Evolutionary conservation across 2,113 vertebrate species (phyloP).

Genomic region (Corydoras sp.): DNA sequence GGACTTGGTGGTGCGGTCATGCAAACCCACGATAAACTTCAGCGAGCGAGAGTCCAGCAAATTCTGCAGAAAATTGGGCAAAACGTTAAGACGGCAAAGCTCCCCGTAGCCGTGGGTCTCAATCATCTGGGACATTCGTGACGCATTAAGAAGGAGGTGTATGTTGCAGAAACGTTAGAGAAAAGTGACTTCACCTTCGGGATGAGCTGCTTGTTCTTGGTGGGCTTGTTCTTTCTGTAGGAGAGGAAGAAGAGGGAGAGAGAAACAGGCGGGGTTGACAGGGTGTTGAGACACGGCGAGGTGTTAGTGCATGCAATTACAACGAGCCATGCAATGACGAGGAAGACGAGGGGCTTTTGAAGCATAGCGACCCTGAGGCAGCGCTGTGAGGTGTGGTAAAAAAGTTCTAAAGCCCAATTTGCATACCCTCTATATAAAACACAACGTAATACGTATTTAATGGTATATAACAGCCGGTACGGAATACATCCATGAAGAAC

Average conservation of each 20-base stretch:
- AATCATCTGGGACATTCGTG: too few relatives aligned
- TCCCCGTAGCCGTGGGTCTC: too few relatives aligned
- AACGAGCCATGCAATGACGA: conserved; percentile 21
- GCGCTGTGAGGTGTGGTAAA: neutral
- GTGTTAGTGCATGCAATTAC: conserved; percentile 24
- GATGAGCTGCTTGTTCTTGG: conserved; percentile 86
- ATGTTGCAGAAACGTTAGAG: too few relatives aligned
- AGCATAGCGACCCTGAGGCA: neutral
- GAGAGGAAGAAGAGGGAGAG: conserved; percentile 1
- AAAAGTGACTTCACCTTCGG: conserved; percentile 78
- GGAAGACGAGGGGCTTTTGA: neutral
- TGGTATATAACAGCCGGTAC: too few relatives aligned
- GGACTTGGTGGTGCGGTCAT: conserved; percentile 91
- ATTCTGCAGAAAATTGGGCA: conserved; percentile 62
- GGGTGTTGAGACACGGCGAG: conserved; percentile 2
- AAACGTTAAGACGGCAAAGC: neutral
- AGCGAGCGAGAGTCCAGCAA: conserved; percentile 88
- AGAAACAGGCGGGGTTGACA: neutral
- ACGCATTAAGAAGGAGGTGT: too few relatives aligned
- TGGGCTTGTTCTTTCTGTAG: conserved; percentile 83
- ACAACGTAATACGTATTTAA: too few relatives aligned
- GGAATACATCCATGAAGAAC: neutral
- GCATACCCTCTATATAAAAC: too few relatives aligned
- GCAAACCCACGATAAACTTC: conserved; percentile 86
- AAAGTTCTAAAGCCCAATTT: neutral